Conservation (phyloP, 2,113 vertebrate genomes). For the pig (Sus scrofa) region DNA sequence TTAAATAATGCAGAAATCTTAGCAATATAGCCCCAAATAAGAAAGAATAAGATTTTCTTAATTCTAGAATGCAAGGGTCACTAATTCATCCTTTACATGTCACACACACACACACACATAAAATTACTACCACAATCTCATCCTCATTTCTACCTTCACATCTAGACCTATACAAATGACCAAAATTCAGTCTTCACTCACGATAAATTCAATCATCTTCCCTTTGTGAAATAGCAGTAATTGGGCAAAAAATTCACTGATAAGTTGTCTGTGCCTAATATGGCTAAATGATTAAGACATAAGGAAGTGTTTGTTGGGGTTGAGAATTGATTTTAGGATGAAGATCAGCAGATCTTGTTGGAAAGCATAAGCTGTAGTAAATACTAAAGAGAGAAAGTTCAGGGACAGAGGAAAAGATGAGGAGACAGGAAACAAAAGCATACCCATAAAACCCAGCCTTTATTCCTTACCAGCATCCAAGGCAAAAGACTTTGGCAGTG, state of each 20-base stretch:
- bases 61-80: background rate
- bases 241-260: background rate
- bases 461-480: background rate
- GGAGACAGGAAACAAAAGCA: background rate
- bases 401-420: background rate
- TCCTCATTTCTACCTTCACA: background rate
- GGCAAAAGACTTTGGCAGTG: background rate
- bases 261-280: background rate
- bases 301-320: background rate
- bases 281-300: background rate
- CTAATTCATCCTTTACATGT: background rate
- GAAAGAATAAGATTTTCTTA: background rate
- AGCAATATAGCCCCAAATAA: background rate
- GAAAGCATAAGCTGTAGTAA: background rate
- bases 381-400: background rate
- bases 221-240: background rate
- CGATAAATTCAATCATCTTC: background rate
- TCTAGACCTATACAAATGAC: background rate
- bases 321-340: background rate
- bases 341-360: background rate
- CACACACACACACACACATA: background rate
- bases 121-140: background rate
- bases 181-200: background rate
- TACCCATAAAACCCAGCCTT: background rate
- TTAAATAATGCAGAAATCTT: background rate